These are phyloP conservation scores for Calyptommatus sinebrachiatus DNA, from an alignment of 2,113 vertebrate species.

Conservation along the genomic window DNA sequence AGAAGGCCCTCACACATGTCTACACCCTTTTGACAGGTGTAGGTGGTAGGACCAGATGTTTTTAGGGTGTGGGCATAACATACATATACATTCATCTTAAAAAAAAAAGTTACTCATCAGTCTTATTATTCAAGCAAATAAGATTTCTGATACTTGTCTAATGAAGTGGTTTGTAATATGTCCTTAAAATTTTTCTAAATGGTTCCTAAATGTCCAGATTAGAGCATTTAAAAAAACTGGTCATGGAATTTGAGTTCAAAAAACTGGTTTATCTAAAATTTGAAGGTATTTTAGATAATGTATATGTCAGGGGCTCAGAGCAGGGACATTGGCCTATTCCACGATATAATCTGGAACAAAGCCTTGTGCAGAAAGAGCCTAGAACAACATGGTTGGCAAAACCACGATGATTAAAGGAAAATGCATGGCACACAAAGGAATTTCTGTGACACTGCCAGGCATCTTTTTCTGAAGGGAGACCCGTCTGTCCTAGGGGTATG, in stretches of 20 bases:
- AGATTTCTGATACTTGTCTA: neutral
- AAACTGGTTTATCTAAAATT: neutral
- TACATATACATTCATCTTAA: neutral
- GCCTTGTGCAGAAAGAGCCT: neutral
- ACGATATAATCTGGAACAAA: too few species aligned
- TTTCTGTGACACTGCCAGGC: neutral
- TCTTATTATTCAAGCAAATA: neutral
- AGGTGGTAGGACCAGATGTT: too few species aligned
- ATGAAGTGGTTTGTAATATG: too few species aligned
- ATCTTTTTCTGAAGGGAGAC: neutral
- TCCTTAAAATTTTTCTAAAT: neutral
- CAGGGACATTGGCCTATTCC: too few species aligned
- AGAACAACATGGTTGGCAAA: neutral
- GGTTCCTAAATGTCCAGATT: neutral
- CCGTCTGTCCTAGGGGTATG: too few species aligned
- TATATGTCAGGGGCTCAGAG: neutral
- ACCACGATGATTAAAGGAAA: neutral
- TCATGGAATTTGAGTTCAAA: neutral
- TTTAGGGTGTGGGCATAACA: neutral
- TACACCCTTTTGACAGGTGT: too few species aligned
- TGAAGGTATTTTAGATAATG: neutral
- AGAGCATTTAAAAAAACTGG: neutral
- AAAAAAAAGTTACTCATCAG: neutral
- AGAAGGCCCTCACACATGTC: too few species aligned
- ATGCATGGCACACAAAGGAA: too few species aligned